A percentile compares a stretch with the other conserved stretches of the same genome.
phyloP scores from a whole-genome alignment of 2,888 invertebrate species.

The Caenorhabditis afra region DNA sequence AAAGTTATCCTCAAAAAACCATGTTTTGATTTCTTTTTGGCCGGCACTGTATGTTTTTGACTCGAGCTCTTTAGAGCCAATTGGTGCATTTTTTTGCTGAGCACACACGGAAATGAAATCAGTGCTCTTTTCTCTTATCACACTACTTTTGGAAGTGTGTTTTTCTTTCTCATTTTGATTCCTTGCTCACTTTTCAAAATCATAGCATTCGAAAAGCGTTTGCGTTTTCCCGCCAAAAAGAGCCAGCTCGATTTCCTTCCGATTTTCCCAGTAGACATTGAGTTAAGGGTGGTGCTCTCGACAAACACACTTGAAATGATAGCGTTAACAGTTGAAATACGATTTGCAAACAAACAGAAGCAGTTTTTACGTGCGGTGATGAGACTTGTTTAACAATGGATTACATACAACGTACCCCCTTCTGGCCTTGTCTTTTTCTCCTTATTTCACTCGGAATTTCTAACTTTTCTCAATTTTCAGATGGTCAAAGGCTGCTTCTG shows the following conservation, averaged over 20 bases:
- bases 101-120: conserved; percentile 22
- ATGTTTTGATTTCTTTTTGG: too few relatives aligned
- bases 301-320: conserved; percentile 50
- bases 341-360: conserved; percentile 34
- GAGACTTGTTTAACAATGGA: conserved; percentile 40
- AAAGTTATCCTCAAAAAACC: too few relatives aligned
- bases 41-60: neutral
- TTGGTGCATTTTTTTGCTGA: neutral
- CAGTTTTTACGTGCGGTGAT: neutral
- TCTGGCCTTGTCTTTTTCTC: neutral
- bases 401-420: too few relatives aligned
- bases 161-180: too few relatives aligned
- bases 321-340: conserved; percentile 48
- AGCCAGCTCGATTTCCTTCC: too few relatives aligned
- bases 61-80: too few relatives aligned
- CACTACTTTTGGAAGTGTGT: neutral
- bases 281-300: too few relatives aligned
- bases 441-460: neutral
- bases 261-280: too few relatives aligned
- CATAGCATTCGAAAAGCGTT: too few relatives aligned
- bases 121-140: conserved; percentile 1
- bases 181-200: too few relatives aligned
- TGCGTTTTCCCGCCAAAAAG: too few relatives aligned
- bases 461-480: conserved; percentile 48
- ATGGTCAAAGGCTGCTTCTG: conserved; percentile 72